Evolutionary conservation across 2,888 invertebrate species (phyloP), one percentile per base, ranked within the genome.

Genomic region (Tipula helvola): DNA sequence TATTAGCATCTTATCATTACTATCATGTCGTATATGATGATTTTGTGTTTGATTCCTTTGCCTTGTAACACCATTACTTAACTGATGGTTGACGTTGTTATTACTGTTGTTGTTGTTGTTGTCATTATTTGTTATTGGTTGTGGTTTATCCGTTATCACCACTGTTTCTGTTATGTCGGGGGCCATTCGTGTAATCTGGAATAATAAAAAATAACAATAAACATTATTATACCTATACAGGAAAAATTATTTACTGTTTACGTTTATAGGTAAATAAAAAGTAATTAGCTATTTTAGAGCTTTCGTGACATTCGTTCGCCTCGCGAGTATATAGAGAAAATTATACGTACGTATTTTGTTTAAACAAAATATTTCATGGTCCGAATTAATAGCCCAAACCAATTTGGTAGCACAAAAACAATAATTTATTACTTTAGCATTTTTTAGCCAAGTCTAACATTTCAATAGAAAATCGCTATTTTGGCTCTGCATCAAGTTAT

Each of bases 131-230:
- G 28, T 71, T 28, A 2, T 28, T 71, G 71, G 10, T 10, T 71
- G 71, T 83, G 52, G 41, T n/a, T 87, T 39, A 42, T 71, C 41
- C 18, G 28, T 57, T 36, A 86, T 41, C 36, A 87, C 52, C 39
- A 87, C 52, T 71, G 87, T 84, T 71, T 87, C 86, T 71, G 57
- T 87, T 52, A 86, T 85, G 85, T 87, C 86, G 8, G 85, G 87
- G 36, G 86, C 86, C 84, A 86, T 44, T 86, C 16, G 16, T 86
- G 2, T 16, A 39, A 7, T 39, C 86, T 71, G 28, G 18, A 36
- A 16, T 84, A 86, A 83, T 83, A 83, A 84, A 84, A 84, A 42
- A 36, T 52, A 44, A 39, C n/a, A 28, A 28, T 28, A 41, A 16
- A 86, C 16, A 7, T 16, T 16, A 83, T 39, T 39, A 3, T 39